A percentile compares a stretch with the other conserved stretches of the same genome.
phyloP scores from a whole-genome alignment of 2,888 invertebrate genomes.

The Mesoligia furuncula region DNA sequence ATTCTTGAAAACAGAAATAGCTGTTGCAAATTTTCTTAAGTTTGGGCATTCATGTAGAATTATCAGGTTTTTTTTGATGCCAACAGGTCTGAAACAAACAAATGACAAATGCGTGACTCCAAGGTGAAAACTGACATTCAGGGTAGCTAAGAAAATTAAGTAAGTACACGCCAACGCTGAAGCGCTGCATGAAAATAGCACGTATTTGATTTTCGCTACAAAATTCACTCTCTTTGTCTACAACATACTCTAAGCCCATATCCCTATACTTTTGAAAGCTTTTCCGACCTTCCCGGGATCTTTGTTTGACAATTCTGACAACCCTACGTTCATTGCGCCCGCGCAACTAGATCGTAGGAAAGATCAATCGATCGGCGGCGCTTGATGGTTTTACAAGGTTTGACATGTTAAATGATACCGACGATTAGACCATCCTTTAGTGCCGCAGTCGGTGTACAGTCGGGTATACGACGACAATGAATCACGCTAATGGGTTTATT shows the following conservation, averaged over 20 bases:
- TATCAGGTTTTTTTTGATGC: background rate
- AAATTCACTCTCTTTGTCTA: background rate
- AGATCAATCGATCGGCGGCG: slow-evolving; percentile 55
- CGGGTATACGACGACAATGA: slow-evolving; percentile 15
- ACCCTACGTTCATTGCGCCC: slow-evolving; percentile 43
- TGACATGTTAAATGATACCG: slow-evolving; percentile 64
- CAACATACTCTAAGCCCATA: background rate
- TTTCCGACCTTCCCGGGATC: background rate
- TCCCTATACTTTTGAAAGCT: too few relatives aligned
- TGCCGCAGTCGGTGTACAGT: slow-evolving; percentile 11
- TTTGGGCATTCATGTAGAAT: background rate
- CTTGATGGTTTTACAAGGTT: slow-evolving; percentile 60
- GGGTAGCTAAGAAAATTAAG: background rate
- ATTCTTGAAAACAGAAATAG: background rate
- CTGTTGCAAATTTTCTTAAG: background rate
- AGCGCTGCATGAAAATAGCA: background rate
- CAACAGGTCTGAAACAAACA: background rate
- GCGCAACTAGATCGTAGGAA: slow-evolving; percentile 31
- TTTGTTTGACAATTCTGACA: slow-evolving; percentile 9
- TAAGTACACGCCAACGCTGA: background rate
- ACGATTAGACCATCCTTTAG: slow-evolving; percentile 53
- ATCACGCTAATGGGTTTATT: slow-evolving; percentile 29
- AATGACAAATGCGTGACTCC: background rate
- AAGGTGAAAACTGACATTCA: background rate
- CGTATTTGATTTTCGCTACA: background rate